Evolutionary conservation across 2,113 vertebrate genomes (phyloP).

Genomic region (Ammodytes dubius): DNA sequence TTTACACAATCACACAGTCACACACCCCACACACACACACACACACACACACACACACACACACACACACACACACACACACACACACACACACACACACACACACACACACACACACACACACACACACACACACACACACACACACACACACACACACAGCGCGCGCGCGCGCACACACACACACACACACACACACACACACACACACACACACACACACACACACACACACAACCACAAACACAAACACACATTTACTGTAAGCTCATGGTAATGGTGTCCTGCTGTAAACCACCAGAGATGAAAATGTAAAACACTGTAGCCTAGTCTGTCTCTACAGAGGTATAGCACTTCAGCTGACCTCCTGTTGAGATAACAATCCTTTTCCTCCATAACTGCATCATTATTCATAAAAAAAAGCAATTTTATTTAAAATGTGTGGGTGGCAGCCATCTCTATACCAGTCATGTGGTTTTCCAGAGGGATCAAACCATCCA

Average conservation of each 20-base stretch:
- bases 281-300: conserved; percentile 31
- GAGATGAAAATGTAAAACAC: conserved; percentile 36
- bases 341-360: conserved; percentile 15
- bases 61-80: not conserved
- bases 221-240: conserved; percentile 2
- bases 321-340: not conserved
- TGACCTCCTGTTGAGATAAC: conserved; percentile 41
- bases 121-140: conserved; percentile 8
- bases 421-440: conserved; percentile 38
- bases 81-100: conserved; percentile 4
- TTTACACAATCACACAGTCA: conserved; percentile 12
- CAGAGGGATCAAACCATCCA: conserved; percentile 30
- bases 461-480: conserved; percentile 40
- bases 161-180: too few relatives aligned
- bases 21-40: not conserved
- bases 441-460: conserved; percentile 42
- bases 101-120: not conserved
- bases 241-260: not conserved
- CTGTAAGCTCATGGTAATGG: not conserved
- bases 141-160: too few relatives aligned
- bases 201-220: not conserved
- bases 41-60: not conserved
- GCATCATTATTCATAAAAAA: conserved; percentile 36
- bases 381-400: conserved; percentile 15
- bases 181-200: conserved; percentile 9